Conservation (phyloP, 2,113 vertebrate species). For the Hippocampus mohnikei region DNA sequence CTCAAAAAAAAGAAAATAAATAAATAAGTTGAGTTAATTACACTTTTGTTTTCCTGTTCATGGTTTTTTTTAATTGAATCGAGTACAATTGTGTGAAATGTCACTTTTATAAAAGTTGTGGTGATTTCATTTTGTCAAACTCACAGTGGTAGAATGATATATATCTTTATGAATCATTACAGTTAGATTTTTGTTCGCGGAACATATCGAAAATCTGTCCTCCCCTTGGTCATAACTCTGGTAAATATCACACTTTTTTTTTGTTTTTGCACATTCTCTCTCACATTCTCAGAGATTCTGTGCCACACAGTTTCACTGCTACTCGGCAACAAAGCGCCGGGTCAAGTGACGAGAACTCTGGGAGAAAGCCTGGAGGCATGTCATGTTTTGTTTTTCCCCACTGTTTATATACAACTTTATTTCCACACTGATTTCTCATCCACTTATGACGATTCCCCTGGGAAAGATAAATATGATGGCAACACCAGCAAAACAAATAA, state of each 20-base stretch:
- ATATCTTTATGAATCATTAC: neutral
- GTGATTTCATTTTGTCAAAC: neutral
- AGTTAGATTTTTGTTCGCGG: neutral
- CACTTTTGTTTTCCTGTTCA: too few species aligned
- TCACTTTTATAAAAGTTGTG: neutral
- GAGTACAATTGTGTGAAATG: neutral
- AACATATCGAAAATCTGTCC: neutral
- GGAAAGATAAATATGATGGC: constrained; percentile 20
- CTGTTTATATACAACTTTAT: constrained; percentile 41
- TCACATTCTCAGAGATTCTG: neutral
- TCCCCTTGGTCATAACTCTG: neutral
- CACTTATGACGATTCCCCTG: constrained; percentile 23
- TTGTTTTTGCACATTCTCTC: neutral
- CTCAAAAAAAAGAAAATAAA: neutral
- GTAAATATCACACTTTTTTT: neutral
- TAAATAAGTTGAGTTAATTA: neutral
- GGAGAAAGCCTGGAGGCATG: constrained; percentile 25
- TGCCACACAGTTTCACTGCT: constrained; percentile 4
- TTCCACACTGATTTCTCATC: constrained; percentile 13
- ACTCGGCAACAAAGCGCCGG: neutral
- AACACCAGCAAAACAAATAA: constrained; percentile 32
- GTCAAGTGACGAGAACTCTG: constrained; percentile 1
- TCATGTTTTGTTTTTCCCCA: constrained; percentile 5
- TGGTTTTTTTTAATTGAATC: neutral
- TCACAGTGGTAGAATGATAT: neutral